phyloP scores from a whole-genome alignment of 2,113 vertebrate species.

The Oncorhynchus kisutch region DNA sequence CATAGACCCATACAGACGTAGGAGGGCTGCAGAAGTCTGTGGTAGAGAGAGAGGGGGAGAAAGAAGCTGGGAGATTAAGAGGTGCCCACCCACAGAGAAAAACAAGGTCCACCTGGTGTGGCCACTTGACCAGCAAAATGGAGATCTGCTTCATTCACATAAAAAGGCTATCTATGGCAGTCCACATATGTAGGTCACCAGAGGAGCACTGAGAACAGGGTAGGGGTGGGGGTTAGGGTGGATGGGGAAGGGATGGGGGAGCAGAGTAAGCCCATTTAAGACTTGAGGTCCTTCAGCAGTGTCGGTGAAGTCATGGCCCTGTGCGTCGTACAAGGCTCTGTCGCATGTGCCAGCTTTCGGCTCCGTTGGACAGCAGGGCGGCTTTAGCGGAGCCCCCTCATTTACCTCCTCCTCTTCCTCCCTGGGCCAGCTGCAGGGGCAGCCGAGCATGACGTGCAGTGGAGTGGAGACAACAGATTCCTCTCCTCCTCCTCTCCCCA shows the following conservation, averaged over 20 bases:
- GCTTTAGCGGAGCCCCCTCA: slow-evolving; percentile 29
- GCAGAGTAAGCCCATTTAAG: not conserved
- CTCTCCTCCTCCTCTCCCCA: not conserved
- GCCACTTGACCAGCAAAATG: slow-evolving; percentile 23
- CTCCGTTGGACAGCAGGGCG: slow-evolving; percentile 38
- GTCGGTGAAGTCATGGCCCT: slow-evolving; percentile 24
- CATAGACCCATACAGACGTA: not conserved
- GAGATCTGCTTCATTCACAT: slow-evolving; percentile 1
- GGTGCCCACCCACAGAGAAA: not conserved
- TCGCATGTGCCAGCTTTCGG: slow-evolving; percentile 63
- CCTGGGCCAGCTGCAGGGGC: slow-evolving; percentile 28
- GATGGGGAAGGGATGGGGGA: not conserved
- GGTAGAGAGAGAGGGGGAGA: not conserved
- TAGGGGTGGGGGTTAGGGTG: not conserved
- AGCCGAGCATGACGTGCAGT: slow-evolving; percentile 27
- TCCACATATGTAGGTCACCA: slow-evolving; percentile 40
- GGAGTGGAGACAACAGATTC: slow-evolving; percentile 34
- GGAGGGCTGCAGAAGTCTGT: not conserved
- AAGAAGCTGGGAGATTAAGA: not conserved
- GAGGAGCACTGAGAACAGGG: slow-evolving; percentile 5
- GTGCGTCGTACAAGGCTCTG: slow-evolving; percentile 43
- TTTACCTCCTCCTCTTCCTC: slow-evolving; percentile 40
- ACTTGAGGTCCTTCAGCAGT: not conserved
- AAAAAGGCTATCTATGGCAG: slow-evolving; percentile 17
- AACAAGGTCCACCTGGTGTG: slow-evolving; percentile 19